Conservation (phyloP, 2,113 vertebrate species). For the Sprattus sprattus region DNA sequence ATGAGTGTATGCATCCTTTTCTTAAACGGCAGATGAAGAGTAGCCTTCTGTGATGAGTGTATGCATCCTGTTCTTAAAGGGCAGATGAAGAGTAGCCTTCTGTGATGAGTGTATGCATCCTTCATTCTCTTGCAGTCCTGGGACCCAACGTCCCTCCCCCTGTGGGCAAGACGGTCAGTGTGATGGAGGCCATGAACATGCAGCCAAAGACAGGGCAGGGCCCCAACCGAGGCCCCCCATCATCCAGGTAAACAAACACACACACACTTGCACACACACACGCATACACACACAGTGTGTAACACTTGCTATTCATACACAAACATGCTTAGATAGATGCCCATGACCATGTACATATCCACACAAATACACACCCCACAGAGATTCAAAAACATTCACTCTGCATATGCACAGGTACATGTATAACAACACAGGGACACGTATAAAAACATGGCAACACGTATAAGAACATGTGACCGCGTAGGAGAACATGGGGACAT, state of each 20-base stretch:
- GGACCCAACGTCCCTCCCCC: constrained; percentile 70
- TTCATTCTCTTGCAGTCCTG: constrained; percentile 61
- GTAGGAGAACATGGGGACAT: too few relatives aligned
- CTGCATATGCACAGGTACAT: neutral
- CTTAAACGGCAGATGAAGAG: too few relatives aligned
- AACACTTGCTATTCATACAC: neutral
- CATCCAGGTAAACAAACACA: constrained; percentile 78
- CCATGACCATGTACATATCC: neutral
- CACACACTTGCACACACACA: neutral
- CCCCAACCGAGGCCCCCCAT: constrained; percentile 72
- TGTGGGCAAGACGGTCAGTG: constrained; percentile 76
- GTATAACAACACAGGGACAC: neutral
- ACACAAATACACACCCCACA: neutral
- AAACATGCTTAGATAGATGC: neutral
- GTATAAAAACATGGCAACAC: neutral
- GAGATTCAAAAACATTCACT: neutral
- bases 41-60: too few relatives aligned
- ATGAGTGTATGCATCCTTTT: too few relatives aligned
- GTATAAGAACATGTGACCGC: too few relatives aligned
- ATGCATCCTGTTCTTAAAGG: too few relatives aligned
- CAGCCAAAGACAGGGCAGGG: constrained; percentile 77
- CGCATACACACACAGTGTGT: neutral
- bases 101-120: neutral
- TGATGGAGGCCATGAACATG: constrained; percentile 82
- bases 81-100: too few relatives aligned